phyloP scores from a whole-genome alignment of 2,888 invertebrate species.

The Chironomus tentans region DNA sequence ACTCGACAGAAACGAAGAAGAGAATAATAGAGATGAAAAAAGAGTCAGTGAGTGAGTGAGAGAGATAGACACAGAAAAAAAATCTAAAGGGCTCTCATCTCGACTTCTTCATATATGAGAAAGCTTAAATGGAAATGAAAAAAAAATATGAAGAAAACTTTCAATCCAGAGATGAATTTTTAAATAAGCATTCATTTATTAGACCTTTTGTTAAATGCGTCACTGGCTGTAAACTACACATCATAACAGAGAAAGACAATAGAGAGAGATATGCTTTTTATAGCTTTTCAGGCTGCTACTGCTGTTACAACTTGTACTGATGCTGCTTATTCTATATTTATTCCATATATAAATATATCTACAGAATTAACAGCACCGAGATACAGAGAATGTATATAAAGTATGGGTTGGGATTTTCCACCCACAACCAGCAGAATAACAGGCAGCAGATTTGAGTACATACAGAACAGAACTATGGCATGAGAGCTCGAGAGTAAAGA shows the following conservation, averaged over 20 bases:
- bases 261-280: neutral
- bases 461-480: neutral
- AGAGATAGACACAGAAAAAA: too few species aligned
- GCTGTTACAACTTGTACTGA: too few species aligned
- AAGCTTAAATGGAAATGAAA: too few species aligned
- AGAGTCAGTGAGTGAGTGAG: too few species aligned
- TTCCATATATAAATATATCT: neutral
- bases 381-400: neutral
- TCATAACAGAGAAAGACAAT: neutral
- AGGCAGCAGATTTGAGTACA: neutral
- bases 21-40: too few species aligned
- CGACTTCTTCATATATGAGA: too few species aligned
- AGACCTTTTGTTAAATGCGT: neutral
- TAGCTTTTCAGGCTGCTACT: neutral
- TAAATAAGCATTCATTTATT: too few species aligned
- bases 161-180: too few species aligned
- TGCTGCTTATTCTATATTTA: neutral
- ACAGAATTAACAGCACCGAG: neutral
- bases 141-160: too few species aligned
- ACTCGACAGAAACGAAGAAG: too few species aligned
- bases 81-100: too few species aligned
- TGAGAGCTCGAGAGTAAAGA: neutral
- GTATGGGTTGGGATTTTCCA: neutral
- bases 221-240: neutral
- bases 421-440: neutral